Evolutionary conservation across 64 coral and sea anemone species (phyloP).

Genomic region (Trachythela sp.): DNA sequence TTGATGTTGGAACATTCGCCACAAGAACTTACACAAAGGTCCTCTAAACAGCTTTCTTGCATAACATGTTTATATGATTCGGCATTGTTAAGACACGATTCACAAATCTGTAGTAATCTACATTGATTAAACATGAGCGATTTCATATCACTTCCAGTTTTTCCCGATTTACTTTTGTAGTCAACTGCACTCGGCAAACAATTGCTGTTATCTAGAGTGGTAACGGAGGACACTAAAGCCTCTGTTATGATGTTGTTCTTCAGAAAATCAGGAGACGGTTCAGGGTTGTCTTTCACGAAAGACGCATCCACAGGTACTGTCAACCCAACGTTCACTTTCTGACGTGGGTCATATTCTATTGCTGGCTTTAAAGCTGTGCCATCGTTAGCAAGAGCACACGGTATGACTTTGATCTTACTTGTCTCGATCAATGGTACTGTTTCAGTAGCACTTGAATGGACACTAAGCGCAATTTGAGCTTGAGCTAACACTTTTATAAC

Average conservation of each 20-base stretch:
- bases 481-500: conserved; percentile 29
- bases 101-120: neutral
- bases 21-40: neutral
- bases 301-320: conserved; percentile 22
- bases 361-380: conserved; percentile 45
- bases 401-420: conserved; percentile 28
- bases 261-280: conserved; percentile 43
- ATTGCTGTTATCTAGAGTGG: neutral
- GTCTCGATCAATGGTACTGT: conserved; percentile 35
- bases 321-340: conserved; percentile 41
- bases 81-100: neutral
- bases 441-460: neutral
- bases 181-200: neutral
- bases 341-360: conserved; percentile 39
- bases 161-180: neutral
- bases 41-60: neutral
- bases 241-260: conserved; percentile 32
- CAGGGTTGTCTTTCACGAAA: conserved; percentile 33
- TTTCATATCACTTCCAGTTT: neutral
- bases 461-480: conserved; percentile 27
- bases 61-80: neutral
- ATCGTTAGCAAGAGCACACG: conserved; percentile 37
- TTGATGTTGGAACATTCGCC: neutral
- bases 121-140: neutral
- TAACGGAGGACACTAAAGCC: neutral